Conservation (phyloP, 2,888 invertebrate species). For the Chaetogeoica ovagalla region DNA sequence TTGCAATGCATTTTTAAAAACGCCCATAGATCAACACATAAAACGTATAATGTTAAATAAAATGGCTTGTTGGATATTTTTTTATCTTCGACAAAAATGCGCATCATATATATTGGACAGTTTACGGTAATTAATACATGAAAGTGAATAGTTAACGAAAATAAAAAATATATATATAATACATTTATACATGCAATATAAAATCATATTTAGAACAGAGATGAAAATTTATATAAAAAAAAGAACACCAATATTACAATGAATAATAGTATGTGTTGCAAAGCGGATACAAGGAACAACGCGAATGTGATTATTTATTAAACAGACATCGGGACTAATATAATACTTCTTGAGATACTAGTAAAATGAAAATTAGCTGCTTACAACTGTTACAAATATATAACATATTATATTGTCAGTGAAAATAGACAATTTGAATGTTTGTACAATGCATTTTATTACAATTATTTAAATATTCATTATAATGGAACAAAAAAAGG, state of each 20-base stretch:
- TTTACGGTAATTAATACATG: constrained; percentile 18
- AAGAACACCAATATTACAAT: background rate
- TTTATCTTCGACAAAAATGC: too few relatives aligned
- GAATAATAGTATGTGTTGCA: background rate
- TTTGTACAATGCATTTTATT: background rate
- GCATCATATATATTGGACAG: background rate
- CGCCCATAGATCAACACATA: too few relatives aligned
- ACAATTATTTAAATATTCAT: background rate
- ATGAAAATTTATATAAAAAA: background rate
- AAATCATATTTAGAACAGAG: background rate
- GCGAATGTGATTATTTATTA: background rate
- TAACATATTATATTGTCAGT: too few relatives aligned
- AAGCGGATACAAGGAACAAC: constrained; percentile 7
- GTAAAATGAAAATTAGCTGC: background rate
- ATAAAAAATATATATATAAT: constrained; percentile 10
- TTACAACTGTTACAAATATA: background rate
- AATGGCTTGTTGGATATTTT: too few relatives aligned
- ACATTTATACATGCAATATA: constrained; percentile 27
- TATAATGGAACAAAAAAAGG: too few relatives aligned
- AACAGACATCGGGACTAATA: background rate
- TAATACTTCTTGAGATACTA: background rate
- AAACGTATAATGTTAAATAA: too few relatives aligned
- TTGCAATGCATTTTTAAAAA: too few relatives aligned
- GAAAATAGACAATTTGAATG: background rate
- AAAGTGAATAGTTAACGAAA: constrained; percentile 15